A percentile compares a stretch with the other conserved stretches of the same genome.
phyloP scores from a whole-genome alignment of 1,140 invertebrate genomes.

The Harlomillsia oculata region DNA sequence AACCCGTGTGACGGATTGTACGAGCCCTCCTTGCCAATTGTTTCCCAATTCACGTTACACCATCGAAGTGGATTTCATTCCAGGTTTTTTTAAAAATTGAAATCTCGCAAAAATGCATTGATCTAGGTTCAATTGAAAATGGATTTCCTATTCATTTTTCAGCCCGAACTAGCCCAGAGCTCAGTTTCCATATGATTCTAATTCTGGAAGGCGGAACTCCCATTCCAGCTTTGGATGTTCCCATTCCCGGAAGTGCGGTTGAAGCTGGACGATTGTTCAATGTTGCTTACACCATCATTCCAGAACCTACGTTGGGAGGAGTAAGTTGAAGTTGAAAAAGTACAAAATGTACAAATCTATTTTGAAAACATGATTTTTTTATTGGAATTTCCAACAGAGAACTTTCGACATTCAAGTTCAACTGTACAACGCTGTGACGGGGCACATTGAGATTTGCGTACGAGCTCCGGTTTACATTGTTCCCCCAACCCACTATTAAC shows the following conservation, averaged over 20 bases:
- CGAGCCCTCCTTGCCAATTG: neutral
- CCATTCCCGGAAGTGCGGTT: neutral
- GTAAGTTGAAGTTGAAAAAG: neutral
- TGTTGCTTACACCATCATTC: neutral
- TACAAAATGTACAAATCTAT: neutral
- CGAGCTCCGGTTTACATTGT: neutral
- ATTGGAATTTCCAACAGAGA: neutral
- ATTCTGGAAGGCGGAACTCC: neutral
- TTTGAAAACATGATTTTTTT: neutral
- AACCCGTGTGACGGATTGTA: constrained; percentile 2
- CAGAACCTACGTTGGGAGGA: neutral
- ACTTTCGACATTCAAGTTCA: constrained; percentile 3
- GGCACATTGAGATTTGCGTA: constrained; percentile 1
- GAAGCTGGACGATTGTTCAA: neutral
- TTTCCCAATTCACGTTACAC: neutral
- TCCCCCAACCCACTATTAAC: too few species aligned
- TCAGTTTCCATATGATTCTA: neutral
- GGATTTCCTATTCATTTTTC: too few species aligned
- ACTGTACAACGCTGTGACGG: neutral
- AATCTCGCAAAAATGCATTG: too few species aligned
- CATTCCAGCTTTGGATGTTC: constrained; percentile 1
- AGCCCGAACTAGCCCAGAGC: neutral
- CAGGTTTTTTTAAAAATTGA: too few species aligned
- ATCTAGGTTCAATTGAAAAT: too few species aligned
- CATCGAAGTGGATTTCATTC: neutral